Conservation (phyloP, 2,113 vertebrate species). For the Patagioenas fasciata region DNA sequence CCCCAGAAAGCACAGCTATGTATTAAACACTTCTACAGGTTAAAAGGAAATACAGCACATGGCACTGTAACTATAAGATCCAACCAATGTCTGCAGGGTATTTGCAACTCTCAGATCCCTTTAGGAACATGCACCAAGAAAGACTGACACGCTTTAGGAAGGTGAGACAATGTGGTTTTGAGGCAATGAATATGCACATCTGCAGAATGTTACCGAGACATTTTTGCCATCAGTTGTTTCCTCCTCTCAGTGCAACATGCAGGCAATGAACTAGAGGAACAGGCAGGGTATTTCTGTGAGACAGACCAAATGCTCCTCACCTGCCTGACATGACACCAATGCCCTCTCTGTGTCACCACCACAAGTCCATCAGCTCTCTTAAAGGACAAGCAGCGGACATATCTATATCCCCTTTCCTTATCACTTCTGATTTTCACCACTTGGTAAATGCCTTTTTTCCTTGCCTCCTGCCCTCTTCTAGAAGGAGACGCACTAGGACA, state of each 20-base stretch:
- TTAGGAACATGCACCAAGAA: neutral
- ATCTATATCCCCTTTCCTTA: neutral
- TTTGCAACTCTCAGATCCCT: neutral
- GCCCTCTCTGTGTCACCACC: neutral
- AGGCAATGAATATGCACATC: neutral
- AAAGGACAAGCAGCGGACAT: neutral
- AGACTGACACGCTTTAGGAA: neutral
- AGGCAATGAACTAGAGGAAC: neutral
- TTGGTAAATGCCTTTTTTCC: neutral
- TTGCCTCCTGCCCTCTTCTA: constrained; percentile 36
- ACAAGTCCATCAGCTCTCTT: neutral
- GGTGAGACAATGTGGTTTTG: constrained; percentile 19
- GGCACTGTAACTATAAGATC: neutral
- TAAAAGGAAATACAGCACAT: neutral
- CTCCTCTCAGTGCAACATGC: neutral
- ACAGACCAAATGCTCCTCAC: neutral
- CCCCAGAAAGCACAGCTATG: neutral
- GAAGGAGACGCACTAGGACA: constrained; percentile 91
- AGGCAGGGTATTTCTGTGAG: neutral
- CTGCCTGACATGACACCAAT: neutral
- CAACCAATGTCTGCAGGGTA: neutral
- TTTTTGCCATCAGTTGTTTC: neutral
- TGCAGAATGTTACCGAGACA: neutral
- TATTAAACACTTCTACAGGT: neutral
- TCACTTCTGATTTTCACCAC: neutral